Evolutionary conservation across 2,113 vertebrate genomes (phyloP).

Genomic region (Lichenostomus cassidix): DNA sequence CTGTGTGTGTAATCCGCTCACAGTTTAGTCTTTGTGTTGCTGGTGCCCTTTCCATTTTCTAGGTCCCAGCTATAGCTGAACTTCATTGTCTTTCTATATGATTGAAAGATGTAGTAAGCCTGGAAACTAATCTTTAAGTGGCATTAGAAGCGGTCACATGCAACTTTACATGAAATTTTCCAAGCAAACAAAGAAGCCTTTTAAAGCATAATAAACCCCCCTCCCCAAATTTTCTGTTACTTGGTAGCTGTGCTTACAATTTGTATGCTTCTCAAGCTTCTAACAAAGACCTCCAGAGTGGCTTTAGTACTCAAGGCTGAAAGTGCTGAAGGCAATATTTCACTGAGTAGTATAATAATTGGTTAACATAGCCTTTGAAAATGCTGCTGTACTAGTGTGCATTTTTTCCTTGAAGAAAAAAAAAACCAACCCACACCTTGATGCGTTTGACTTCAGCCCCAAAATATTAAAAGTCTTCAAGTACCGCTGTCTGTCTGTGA

Average conservation of each 20-base stretch:
- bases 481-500: background rate
- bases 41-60: background rate
- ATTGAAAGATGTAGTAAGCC: background rate
- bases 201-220: background rate
- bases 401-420: background rate
- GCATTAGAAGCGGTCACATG: background rate
- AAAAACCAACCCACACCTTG: background rate
- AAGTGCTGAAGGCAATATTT: background rate
- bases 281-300: background rate
- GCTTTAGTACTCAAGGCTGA: background rate
- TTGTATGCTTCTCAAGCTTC: background rate
- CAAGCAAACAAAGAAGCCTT: conserved; percentile 31
- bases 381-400: background rate
- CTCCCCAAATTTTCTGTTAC: background rate
- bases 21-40: background rate
- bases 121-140: conserved; percentile 21
- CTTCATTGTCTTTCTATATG: conserved; percentile 17
- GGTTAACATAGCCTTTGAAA: background rate
- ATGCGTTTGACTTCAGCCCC: background rate
- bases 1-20: background rate
- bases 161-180: conserved; percentile 13
- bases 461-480: background rate
- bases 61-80: background rate
- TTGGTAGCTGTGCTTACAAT: conserved; percentile 2
- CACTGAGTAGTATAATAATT: background rate